Percentiles rank a stretch among this genome's conserved stretches.
Conservation (phyloP, 2,797 vertebrate genomes). For the Zalophus californianus region DNA sequence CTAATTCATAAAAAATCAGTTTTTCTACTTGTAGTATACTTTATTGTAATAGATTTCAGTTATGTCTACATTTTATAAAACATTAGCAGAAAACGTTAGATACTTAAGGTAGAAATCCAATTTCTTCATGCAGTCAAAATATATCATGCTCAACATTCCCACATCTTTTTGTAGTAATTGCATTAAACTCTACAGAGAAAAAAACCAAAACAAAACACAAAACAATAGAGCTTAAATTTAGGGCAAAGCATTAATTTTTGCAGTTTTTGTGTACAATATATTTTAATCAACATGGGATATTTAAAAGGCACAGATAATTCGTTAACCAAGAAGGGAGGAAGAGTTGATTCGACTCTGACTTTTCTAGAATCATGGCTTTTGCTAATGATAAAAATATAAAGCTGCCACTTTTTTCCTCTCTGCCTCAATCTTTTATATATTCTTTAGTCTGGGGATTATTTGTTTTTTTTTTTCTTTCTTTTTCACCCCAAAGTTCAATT, state of each 20-base stretch:
- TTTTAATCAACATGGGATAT: slow-evolving; percentile 4
- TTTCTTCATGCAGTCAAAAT: slow-evolving; percentile 57
- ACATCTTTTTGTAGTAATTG: slow-evolving; percentile 36
- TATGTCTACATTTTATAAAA: slow-evolving; percentile 53
- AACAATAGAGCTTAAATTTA: slow-evolving; percentile 47
- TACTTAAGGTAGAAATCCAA: slow-evolving; percentile 54
- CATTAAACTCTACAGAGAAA: slow-evolving; percentile 4
- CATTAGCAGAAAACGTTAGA: slow-evolving; percentile 38
- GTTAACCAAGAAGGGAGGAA: background rate
- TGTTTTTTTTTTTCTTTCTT: background rate
- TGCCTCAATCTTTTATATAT: background rate
- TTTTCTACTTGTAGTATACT: background rate
- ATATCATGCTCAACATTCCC: background rate
- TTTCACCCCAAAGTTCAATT: background rate
- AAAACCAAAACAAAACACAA: background rate
- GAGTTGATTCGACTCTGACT: background rate
- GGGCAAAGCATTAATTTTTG: background rate
- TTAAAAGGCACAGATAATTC: slow-evolving; percentile 42
- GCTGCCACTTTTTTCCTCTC: background rate
- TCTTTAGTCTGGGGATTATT: background rate
- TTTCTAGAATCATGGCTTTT: background rate
- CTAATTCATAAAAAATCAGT: slow-evolving; percentile 12
- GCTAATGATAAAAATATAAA: background rate
- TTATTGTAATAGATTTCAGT: background rate
- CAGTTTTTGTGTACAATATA: slow-evolving; percentile 9